Conservation (phyloP, 2,888 invertebrate species). For the Drosophila quinaria region DNA sequence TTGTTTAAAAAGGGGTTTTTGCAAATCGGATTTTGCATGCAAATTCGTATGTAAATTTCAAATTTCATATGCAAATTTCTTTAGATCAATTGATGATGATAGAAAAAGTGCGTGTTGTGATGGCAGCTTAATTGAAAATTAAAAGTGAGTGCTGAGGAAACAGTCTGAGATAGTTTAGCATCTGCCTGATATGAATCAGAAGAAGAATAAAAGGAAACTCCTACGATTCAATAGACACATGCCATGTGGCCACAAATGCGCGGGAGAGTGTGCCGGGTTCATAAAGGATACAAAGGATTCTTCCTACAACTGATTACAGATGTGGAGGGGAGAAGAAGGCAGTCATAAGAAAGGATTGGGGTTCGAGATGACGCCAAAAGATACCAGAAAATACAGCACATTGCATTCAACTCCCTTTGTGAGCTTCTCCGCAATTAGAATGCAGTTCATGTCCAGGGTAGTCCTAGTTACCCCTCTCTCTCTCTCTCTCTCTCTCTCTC, state of each 20-base stretch:
- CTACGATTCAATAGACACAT: slow-evolving; percentile 9
- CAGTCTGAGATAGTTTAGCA: slow-evolving; percentile 15
- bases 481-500: neutral
- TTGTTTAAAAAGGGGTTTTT: neutral
- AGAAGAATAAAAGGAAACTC: slow-evolving; percentile 1
- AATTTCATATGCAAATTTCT: slow-evolving; percentile 50
- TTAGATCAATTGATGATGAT: slow-evolving; percentile 43
- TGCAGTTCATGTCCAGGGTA: slow-evolving; percentile 60
- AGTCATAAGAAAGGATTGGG: slow-evolving; percentile 2
- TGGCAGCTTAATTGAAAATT: slow-evolving; percentile 48
- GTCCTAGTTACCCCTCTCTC: neutral
- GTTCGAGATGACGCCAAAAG: slow-evolving; percentile 48
- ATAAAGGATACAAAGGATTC: slow-evolving; percentile 44
- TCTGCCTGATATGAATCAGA: slow-evolving; percentile 43
- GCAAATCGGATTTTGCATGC: slow-evolving; percentile 49
- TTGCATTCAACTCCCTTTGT: slow-evolving; percentile 31
- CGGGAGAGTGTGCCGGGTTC: slow-evolving; percentile 48
- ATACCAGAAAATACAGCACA: slow-evolving; percentile 7
- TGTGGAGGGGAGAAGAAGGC: slow-evolving; percentile 23
- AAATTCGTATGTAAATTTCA: slow-evolving; percentile 20
- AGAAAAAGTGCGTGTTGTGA: slow-evolving; percentile 45
- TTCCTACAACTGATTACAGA: slow-evolving; percentile 43
- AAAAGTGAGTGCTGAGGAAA: neutral
- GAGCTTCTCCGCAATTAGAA: slow-evolving; percentile 55
- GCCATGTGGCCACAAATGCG: slow-evolving; percentile 70